These are phyloP conservation scores for Oegoconia quadripuncta DNA, from an alignment of 2,888 invertebrate genomes.

Conservation along the genomic window DNA sequence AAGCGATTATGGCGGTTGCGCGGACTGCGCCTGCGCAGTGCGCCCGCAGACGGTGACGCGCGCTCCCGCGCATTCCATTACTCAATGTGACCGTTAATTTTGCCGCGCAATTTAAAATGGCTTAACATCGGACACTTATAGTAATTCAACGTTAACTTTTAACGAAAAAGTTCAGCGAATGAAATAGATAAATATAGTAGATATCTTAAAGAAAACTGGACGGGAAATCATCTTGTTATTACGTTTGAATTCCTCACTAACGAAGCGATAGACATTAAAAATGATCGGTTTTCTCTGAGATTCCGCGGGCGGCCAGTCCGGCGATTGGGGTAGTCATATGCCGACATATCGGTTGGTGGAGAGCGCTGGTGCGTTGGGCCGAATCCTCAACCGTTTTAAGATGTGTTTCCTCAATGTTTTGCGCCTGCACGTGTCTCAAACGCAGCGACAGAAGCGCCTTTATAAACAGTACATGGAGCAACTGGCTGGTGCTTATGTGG, in stretches of 20 bases:
- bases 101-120: slow-evolving; percentile 34
- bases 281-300: slow-evolving; percentile 53
- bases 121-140: slow-evolving; percentile 8
- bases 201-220: slow-evolving; percentile 10
- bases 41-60: slow-evolving; percentile 41
- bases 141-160: slow-evolving; percentile 64
- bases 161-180: slow-evolving; percentile 57
- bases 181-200: slow-evolving; percentile 26
- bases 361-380: slow-evolving; percentile 35
- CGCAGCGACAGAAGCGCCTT: slow-evolving; percentile 68
- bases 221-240: slow-evolving; percentile 34
- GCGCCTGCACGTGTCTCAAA: slow-evolving; percentile 75
- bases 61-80: slow-evolving; percentile 41
- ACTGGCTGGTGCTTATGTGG: slow-evolving; percentile 66
- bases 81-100: slow-evolving; percentile 25
- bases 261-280: slow-evolving; percentile 44
- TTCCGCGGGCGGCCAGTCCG: slow-evolving; percentile 36
- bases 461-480: slow-evolving; percentile 75
- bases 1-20: slow-evolving; percentile 51
- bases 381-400: slow-evolving; percentile 40
- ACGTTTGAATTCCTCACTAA: slow-evolving; percentile 48
- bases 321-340: slow-evolving; percentile 46
- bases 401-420: slow-evolving; percentile 81
- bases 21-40: slow-evolving; percentile 47
- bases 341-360: slow-evolving; percentile 56